Percentiles rank a stretch among this genome's conserved stretches.
Evolutionary conservation across 2,797 vertebrate species (phyloP).

Genomic region (Lithobates sylvaticus): DNA sequence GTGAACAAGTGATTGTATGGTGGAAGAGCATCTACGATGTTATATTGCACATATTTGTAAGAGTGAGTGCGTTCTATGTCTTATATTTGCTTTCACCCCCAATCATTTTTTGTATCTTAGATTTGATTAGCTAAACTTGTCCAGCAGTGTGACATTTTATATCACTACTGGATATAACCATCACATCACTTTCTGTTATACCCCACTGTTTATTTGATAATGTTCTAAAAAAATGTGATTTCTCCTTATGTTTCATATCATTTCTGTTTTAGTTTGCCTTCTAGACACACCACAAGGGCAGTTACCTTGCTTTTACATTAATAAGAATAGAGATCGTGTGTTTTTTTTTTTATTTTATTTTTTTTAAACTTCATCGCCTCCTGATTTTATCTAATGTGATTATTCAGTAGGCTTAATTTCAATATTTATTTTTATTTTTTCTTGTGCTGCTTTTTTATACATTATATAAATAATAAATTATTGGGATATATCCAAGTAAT

Average conservation of each 20-base stretch:
- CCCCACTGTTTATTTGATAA: not conserved
- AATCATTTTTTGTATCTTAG: not conserved
- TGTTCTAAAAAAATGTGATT: not conserved
- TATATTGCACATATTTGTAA: constrained; percentile 60
- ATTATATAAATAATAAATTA: constrained; percentile 88
- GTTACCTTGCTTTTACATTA: constrained; percentile 38
- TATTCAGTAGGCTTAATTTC: constrained; percentile 79
- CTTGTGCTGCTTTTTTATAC: constrained; percentile 82
- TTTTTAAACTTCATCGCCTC: constrained; percentile 65
- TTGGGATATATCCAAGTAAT: constrained; percentile 85
- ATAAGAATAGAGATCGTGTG: constrained; percentile 29
- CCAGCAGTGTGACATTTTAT: not conserved
- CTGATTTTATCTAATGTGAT: constrained; percentile 70
- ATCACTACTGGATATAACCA: constrained; percentile 34
- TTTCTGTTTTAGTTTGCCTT: constrained; percentile 6
- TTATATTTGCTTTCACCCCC: not conserved
- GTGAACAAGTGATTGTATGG: constrained; percentile 59
- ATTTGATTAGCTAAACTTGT: constrained; percentile 10
- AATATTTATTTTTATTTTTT: constrained; percentile 92
- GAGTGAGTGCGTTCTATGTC: constrained; percentile 39
- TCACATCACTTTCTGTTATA: constrained; percentile 31
- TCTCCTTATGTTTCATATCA: constrained; percentile 3
- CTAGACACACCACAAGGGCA: constrained; percentile 44
- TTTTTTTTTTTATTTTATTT: not conserved
- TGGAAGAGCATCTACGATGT: constrained; percentile 47